Conservation (phyloP, 2,113 vertebrate species). For the Petroica traversi region DNA sequence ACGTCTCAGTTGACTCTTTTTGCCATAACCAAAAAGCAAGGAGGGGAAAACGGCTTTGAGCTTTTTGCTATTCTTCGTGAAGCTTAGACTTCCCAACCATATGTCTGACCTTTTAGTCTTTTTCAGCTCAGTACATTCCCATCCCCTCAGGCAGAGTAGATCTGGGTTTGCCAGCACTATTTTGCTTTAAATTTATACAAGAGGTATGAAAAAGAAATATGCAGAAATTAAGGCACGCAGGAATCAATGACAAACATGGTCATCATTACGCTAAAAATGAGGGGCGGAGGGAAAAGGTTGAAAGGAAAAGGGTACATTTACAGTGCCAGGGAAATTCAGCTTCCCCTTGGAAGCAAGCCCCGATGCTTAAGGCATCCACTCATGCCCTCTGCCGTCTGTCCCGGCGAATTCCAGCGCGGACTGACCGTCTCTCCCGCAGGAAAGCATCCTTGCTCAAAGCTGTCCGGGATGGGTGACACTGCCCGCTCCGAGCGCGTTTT, state of each 20-base stretch:
- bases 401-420: background rate
- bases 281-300: accelerated
- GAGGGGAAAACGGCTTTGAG: background rate
- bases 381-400: constrained; percentile 70
- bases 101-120: background rate
- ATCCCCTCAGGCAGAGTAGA: background rate
- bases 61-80: background rate
- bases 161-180: background rate
- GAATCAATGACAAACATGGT: background rate
- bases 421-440: background rate
- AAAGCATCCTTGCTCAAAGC: accelerated
- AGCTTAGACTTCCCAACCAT: background rate
- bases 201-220: accelerated
- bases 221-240: background rate
- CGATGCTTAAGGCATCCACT: background rate
- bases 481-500: accelerated
- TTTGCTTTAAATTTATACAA: background rate
- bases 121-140: accelerated
- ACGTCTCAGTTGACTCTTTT: background rate
- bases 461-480: accelerated
- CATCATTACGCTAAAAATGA: too few species aligned
- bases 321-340: accelerated
- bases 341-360: background rate
- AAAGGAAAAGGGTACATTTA: background rate
- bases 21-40: background rate